Percentiles rank a stretch among this genome's conserved stretches.
These are phyloP conservation scores for Stegastes partitus DNA, from an alignment of 2,113 vertebrate species.

Conservation along the genomic window DNA sequence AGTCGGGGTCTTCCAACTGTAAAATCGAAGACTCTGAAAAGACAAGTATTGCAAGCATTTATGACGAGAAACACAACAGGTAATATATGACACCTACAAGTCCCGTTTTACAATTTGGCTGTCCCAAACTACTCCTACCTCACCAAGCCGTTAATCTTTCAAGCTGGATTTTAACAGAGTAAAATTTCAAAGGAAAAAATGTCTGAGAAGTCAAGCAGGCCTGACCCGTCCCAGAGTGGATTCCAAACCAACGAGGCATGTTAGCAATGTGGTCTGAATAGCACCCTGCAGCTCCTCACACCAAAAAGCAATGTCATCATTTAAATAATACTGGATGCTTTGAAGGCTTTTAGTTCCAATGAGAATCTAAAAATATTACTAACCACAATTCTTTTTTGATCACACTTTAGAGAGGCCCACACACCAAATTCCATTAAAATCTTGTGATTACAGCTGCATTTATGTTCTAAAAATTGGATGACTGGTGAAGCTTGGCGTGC, in stretches of 20 bases:
- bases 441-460: no score
- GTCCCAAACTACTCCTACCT: no score
- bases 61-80: background rate
- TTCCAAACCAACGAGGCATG: background rate
- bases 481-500: no score
- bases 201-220: background rate
- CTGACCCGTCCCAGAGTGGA: background rate
- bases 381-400: no score
- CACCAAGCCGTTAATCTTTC: background rate
- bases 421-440: no score
- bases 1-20: constrained; percentile 92
- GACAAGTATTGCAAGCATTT: constrained; percentile 1
- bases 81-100: no score
- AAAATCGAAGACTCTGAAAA: constrained; percentile 91
- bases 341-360: background rate
- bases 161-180: background rate
- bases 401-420: no score
- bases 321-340: background rate
- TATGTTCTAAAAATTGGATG: no score
- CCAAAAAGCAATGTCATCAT: background rate
- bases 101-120: no score
- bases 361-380: background rate
- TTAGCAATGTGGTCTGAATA: background rate
- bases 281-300: background rate
- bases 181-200: constrained; percentile 6